Conservation (phyloP, 2,888 invertebrate species). For the Schizotus pectinicornis region DNA sequence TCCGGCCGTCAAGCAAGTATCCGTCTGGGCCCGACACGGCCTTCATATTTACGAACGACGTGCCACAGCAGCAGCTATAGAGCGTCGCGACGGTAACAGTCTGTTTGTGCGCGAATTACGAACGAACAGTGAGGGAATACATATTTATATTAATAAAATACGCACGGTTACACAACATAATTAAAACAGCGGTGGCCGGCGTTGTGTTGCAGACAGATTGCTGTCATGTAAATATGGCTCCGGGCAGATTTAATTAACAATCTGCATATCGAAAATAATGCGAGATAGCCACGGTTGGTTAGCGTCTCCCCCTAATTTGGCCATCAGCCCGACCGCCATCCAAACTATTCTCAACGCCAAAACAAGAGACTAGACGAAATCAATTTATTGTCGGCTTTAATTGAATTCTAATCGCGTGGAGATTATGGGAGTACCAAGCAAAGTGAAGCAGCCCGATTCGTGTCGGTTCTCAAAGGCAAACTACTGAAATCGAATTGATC, state of each 20-base stretch:
- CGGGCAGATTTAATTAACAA: constrained; percentile 60
- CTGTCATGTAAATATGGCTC: constrained; percentile 60
- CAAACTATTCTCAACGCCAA: no score
- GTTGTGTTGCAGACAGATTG: constrained; percentile 58
- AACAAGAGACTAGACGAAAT: no score
- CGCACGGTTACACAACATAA: constrained; percentile 58
- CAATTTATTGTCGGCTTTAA: no score
- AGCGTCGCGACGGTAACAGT: constrained; percentile 6
- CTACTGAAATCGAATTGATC: no score
- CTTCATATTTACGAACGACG: constrained; percentile 19
- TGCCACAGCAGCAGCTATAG: not conserved
- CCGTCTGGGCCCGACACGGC: constrained; percentile 23
- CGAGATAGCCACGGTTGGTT: constrained; percentile 56
- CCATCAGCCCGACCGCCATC: no score
- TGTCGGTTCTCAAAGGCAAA: no score
- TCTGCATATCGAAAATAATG: constrained; percentile 60
- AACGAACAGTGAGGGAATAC: constrained; percentile 34
- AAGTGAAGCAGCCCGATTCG: no score
- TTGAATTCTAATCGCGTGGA: no score
- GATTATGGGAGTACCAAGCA: no score
- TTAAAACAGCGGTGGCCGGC: constrained; percentile 54
- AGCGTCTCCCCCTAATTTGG: constrained; percentile 43
- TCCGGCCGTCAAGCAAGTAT: constrained; percentile 23
- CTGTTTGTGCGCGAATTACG: constrained; percentile 5
- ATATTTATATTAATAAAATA: constrained; percentile 57